phyloP scores from a whole-genome alignment of 2,888 invertebrate species.

The Drosophila paramelanica region DNA sequence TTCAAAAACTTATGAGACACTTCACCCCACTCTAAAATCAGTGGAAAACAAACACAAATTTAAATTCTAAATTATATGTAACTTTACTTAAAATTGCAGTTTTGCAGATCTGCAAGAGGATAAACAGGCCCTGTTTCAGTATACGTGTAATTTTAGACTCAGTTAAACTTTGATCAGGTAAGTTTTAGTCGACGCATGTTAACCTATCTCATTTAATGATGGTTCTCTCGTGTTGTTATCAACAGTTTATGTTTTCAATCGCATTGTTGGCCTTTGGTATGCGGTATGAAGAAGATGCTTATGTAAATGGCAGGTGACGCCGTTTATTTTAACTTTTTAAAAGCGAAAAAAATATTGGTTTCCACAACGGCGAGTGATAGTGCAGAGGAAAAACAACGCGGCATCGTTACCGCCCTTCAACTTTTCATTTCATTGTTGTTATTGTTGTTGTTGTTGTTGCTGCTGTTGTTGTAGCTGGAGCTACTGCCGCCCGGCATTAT shows the following conservation, averaged over 20 bases:
- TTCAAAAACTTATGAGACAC: too few relatives aligned
- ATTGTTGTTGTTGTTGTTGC: slow-evolving; percentile 1
- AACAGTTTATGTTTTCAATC: slow-evolving; percentile 9
- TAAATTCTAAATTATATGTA: too few relatives aligned
- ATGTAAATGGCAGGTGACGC: slow-evolving; percentile 65
- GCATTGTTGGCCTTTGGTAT: slow-evolving; percentile 18
- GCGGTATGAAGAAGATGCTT: slow-evolving; percentile 21
- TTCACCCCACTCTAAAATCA: too few relatives aligned
- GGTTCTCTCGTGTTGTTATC: too few relatives aligned
- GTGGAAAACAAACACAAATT: too few relatives aligned
- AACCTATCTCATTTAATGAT: neutral
- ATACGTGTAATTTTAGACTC: neutral
- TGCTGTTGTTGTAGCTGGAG: neutral
- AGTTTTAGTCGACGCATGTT: neutral
- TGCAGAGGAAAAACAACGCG: slow-evolving; percentile 4
- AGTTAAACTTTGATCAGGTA: neutral
- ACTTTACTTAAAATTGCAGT: too few relatives aligned
- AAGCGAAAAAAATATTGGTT: slow-evolving; percentile 28
- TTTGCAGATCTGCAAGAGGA: too few relatives aligned
- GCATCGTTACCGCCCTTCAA: slow-evolving; percentile 32
- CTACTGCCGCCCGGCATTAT: slow-evolving; percentile 43
- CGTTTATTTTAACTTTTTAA: slow-evolving; percentile 57
- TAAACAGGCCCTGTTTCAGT: too few relatives aligned
- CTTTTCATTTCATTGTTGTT: slow-evolving; percentile 31
- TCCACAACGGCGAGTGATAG: neutral